phyloP scores from a whole-genome alignment of 23 tunicate species.

The Diplosoma virens region DNA sequence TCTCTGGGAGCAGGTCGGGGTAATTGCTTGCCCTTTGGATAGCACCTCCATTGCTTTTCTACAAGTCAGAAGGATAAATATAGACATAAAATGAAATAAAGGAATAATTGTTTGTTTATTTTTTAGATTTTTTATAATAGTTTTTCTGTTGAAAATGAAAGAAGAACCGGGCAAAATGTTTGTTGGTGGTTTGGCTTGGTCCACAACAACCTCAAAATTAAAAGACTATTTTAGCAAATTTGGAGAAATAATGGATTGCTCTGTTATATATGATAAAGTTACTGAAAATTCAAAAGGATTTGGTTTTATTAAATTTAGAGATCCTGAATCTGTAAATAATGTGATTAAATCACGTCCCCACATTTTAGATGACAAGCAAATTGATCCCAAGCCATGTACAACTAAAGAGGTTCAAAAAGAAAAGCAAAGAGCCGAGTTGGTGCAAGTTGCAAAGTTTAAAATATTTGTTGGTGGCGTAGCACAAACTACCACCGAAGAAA shows the following conservation, averaged over 20 bases:
- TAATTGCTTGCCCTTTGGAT: no score
- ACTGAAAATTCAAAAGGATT: slow-evolving; percentile 41
- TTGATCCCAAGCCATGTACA: slow-evolving; percentile 58
- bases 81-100: no score
- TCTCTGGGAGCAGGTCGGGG: no score
- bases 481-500: slow-evolving; percentile 32
- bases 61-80: no score
- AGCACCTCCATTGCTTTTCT: no score
- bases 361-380: slow-evolving; percentile 41
- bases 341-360: slow-evolving; percentile 44
- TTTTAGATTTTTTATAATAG: no score
- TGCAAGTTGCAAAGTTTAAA: slow-evolving; percentile 33
- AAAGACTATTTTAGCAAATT: slow-evolving; percentile 22
- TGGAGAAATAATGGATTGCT: slow-evolving; percentile 29
- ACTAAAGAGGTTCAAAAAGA: slow-evolving; percentile 43
- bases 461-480: slow-evolving; percentile 54
- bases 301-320: slow-evolving; percentile 43
- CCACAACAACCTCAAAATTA: slow-evolving; percentile 26
- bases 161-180: slow-evolving; percentile 57
- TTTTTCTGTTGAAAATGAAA: no score
- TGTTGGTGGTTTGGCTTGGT: slow-evolving; percentile 46
- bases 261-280: slow-evolving; percentile 43
- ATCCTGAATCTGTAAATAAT: slow-evolving; percentile 18
- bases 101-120: no score
- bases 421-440: slow-evolving; percentile 34